Conservation (phyloP, 1,140 invertebrate species). For the Drosophila dunni region DNA sequence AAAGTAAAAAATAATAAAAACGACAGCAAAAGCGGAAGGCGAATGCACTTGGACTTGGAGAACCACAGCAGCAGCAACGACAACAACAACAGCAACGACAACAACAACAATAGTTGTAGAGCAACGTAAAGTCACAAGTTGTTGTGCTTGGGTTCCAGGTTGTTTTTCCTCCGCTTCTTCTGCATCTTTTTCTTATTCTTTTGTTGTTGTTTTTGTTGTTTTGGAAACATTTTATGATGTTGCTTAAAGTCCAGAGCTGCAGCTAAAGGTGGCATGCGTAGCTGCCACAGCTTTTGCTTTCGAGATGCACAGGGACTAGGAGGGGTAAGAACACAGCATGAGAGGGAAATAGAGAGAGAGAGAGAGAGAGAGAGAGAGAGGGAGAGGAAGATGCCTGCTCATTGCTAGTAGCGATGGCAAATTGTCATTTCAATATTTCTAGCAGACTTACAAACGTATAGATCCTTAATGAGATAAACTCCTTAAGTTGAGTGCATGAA, state of each 20-base stretch:
- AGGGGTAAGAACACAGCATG: too few relatives aligned
- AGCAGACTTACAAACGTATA: not conserved
- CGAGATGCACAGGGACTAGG: constrained; percentile 6
- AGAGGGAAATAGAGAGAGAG: too few relatives aligned
- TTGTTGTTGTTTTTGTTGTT: constrained; percentile 42
- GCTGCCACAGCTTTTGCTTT: constrained; percentile 27
- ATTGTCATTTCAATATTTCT: not conserved
- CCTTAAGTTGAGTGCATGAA: too few relatives aligned
- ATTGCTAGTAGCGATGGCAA: constrained; percentile 28
- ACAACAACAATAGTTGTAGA: constrained; percentile 63
- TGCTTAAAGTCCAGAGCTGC: constrained; percentile 30
- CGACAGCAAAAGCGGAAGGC: constrained; percentile 59
- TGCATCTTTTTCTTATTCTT: constrained; percentile 30
- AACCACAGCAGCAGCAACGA: constrained; percentile 26
- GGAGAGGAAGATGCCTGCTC: constrained; percentile 17
- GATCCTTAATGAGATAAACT: not conserved
- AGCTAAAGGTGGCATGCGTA: constrained; percentile 45
- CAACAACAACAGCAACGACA: constrained; percentile 34
- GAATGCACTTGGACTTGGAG: constrained; percentile 65
- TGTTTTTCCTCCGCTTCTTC: not conserved
- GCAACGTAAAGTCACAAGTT: constrained; percentile 65
- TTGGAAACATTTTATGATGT: constrained; percentile 56
- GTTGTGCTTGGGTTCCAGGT: constrained; percentile 37
- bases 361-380: too few relatives aligned
- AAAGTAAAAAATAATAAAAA: constrained; percentile 35